Base-by-base conservation (phyloP, 1,140 invertebrate genomes). In the Leptoteleia sp. region DNA sequence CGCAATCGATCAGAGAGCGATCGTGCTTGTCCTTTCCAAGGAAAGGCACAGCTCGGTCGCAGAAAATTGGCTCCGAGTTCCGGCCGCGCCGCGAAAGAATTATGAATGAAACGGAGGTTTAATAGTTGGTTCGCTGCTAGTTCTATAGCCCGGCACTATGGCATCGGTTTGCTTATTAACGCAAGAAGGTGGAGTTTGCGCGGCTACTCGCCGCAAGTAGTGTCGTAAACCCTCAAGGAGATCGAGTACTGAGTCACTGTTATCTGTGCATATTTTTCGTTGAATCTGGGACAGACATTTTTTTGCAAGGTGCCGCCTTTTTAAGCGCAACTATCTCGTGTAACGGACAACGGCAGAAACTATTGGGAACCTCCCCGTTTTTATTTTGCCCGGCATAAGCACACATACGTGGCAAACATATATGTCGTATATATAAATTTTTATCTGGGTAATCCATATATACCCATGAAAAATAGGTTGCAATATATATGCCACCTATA, bases 101-200 rank as follows among this genome's bases (percentile, higher is more conserved):
- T 76, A 80, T 80, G 78, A 80, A 80, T 80, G 78, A 76, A 80
- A 52, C 54, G 35, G 31, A 55, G 55, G 33, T 59, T 76, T 80
- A 76, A 80, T 80, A 75, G 71, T 70, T 65, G 52, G n/a, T 17
- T 31, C 25, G 57, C 57, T 37, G 68, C 40, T 68, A 71, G 68
- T 64, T 62, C 42, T 73, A 73, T 62, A 57, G 16, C 37, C 68
- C 62, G 55, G 61, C 65, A 48, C 54, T 76, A 67, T 79, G 75
- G 65, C 77, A 61, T 71, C 59, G 59, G 64, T 50, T 79, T 64
- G 59, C 42, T 65, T 73, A 42, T 54, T 45, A 50, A 31, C 29
- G 45, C 62, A 78, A 43, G 68, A 79, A 79, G 42, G 55, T 57
- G 68, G 71, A 65, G 67, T 16, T 42, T 15, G 45, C 16, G 38